A percentile compares a stretch with the other conserved stretches of the same genome.
Conservation (phyloP, 1,140 invertebrate species). For the Watersipora subatra region DNA sequence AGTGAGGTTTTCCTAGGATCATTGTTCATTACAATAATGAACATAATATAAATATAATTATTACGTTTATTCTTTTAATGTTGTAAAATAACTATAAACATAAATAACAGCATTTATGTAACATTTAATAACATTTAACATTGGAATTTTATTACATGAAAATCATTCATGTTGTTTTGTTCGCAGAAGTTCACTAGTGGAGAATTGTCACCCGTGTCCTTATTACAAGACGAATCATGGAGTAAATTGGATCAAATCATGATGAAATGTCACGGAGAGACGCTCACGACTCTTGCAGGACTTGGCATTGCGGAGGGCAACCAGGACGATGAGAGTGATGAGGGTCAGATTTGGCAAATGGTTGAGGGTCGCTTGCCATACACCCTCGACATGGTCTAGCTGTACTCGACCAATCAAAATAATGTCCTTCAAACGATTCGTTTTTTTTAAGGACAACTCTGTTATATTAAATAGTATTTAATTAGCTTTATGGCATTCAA, state of each 20-base stretch:
- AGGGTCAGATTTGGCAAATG: constrained; percentile 3
- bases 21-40: too few species aligned
- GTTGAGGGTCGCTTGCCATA: neutral
- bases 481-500: too few species aligned
- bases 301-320: neutral
- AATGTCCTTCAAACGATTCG: too few species aligned
- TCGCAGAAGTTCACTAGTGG: neutral
- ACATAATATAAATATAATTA: too few species aligned
- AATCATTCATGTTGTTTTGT: neutral
- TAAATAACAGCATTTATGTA: too few species aligned
- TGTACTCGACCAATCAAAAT: neutral
- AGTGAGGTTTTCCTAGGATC: too few species aligned
- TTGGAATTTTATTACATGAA: too few species aligned
- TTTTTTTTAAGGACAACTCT: too few species aligned
- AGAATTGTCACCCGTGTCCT: neutral
- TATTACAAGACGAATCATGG: neutral
- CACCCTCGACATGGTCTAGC: neutral
- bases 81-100: too few species aligned
- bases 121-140: too few species aligned
- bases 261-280: neutral
- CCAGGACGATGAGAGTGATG: neutral
- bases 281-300: neutral
- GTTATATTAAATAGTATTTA: too few species aligned
- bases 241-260: neutral
- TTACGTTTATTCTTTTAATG: too few species aligned